phyloP scores from a whole-genome alignment of 1,140 invertebrate genomes.

The Tribolium madens region DNA sequence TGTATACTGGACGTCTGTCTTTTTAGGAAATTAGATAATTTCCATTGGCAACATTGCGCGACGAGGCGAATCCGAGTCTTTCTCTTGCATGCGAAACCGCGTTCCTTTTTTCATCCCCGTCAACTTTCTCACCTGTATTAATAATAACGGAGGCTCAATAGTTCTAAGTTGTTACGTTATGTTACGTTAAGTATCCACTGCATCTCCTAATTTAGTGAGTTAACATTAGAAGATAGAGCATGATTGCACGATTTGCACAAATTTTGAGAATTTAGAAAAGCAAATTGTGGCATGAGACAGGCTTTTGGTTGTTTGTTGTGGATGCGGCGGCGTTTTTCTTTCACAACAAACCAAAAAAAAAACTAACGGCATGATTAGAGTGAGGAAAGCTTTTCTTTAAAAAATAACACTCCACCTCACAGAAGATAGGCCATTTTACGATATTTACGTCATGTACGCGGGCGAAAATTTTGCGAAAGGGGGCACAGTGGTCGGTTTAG shows the following conservation, averaged over 20 bases:
- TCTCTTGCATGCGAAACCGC: background rate
- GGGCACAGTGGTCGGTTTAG: slow-evolving; percentile 36
- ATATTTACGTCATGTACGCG: slow-evolving; percentile 59
- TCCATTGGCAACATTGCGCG: too few species aligned
- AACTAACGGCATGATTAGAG: slow-evolving; percentile 16
- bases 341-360: slow-evolving; percentile 24
- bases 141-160: slow-evolving; percentile 13
- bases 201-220: slow-evolving; percentile 30
- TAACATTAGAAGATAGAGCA: slow-evolving; percentile 43
- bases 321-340: background rate
- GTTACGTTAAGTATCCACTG: slow-evolving; percentile 14
- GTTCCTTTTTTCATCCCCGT: slow-evolving; percentile 10
- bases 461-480: slow-evolving; percentile 39
- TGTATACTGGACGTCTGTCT: too few species aligned
- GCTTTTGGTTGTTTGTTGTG: slow-evolving; percentile 32
- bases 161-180: slow-evolving; percentile 27
- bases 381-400: slow-evolving; percentile 28
- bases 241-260: slow-evolving; percentile 57
- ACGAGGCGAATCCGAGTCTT: too few species aligned
- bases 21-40: too few species aligned
- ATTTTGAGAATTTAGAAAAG: slow-evolving; percentile 40
- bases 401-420: slow-evolving; percentile 55
- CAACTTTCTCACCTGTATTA: slow-evolving; percentile 2
- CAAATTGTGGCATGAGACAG: slow-evolving; percentile 48
- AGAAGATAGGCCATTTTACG: slow-evolving; percentile 57